These are phyloP conservation scores for Tetheella fluctuosa DNA, from an alignment of 2,888 invertebrate genomes.

Conservation along the genomic window DNA sequence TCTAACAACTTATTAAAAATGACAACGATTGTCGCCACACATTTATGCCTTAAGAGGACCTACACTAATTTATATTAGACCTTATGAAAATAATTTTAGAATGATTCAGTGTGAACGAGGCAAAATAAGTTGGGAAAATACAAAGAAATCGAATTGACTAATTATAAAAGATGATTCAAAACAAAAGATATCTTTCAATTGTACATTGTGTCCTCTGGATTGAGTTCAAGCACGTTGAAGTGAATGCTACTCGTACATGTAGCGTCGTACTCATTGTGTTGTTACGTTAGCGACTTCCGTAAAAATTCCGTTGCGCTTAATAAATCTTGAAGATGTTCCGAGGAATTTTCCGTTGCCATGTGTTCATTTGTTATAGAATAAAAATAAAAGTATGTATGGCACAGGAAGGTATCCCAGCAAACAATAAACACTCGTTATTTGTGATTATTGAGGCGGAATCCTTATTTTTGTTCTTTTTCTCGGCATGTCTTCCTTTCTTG, in stretches of 20 bases:
- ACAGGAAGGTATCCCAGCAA: slow-evolving; percentile 13
- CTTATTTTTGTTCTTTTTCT: slow-evolving; percentile 32
- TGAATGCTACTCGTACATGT: background rate
- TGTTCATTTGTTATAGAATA: background rate
- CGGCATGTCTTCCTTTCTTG: background rate
- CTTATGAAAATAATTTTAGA: too few species aligned
- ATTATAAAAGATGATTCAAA: background rate
- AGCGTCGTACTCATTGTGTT: background rate
- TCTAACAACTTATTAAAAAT: too few species aligned
- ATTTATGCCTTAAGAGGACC: too few species aligned
- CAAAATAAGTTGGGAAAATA: too few species aligned
- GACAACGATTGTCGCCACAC: too few species aligned
- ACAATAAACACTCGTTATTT: slow-evolving; percentile 47
- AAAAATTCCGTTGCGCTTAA: slow-evolving; percentile 4
- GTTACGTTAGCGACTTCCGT: slow-evolving; percentile 3
- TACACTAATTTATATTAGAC: too few species aligned
- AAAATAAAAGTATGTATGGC: slow-evolving; percentile 7
- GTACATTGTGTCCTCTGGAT: background rate
- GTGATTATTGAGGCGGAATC: slow-evolving; percentile 46
- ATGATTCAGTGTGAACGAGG: too few species aligned
- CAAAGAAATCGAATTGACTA: too few species aligned
- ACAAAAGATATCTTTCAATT: background rate
- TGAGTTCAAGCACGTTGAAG: background rate
- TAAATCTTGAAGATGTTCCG: slow-evolving; percentile 5
- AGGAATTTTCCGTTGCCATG: slow-evolving; percentile 11